These are phyloP conservation scores for Scrobipalpa atriplicella DNA, from an alignment of 2,888 invertebrate genomes.

Conservation along the genomic window DNA sequence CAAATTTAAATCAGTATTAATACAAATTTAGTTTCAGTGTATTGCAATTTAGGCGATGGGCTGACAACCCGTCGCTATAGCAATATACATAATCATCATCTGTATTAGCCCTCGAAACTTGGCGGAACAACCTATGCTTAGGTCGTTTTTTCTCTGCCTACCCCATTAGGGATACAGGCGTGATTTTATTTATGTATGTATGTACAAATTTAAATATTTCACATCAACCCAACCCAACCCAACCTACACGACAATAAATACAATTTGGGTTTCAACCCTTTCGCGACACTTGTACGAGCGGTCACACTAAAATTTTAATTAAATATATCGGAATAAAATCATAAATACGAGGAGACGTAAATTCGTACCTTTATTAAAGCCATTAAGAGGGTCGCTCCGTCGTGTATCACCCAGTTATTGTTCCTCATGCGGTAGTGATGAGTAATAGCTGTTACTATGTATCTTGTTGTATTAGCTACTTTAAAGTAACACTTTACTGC, in stretches of 20 bases:
- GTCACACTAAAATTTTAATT: conserved; percentile 75
- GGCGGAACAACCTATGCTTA: too few relatives aligned
- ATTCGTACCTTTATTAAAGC: conserved; percentile 80
- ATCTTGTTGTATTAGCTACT: neutral
- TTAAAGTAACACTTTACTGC: neutral
- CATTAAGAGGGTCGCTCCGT: conserved; percentile 68
- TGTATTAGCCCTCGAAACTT: too few relatives aligned
- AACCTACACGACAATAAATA: conserved; percentile 32
- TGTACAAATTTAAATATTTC: neutral
- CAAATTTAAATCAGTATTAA: too few relatives aligned
- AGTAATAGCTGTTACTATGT: conserved; percentile 5
- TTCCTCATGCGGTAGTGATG: conserved; percentile 59
- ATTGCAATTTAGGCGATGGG: too few relatives aligned
- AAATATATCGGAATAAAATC: conserved; percentile 80
- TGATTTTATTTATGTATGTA: too few relatives aligned
- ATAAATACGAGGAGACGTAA: conserved; percentile 73
- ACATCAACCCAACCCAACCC: conserved; percentile 4
- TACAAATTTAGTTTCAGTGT: too few relatives aligned
- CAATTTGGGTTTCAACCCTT: conserved; percentile 37
- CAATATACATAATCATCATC: too few relatives aligned
- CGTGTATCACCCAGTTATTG: conserved; percentile 70
- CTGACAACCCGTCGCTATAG: too few relatives aligned
- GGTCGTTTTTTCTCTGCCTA: neutral
- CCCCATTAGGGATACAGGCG: too few relatives aligned
- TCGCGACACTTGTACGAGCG: conserved; percentile 35